A percentile compares a stretch with the other conserved stretches of the same genome.
Conservation (phyloP, 1,140 invertebrate species). For the Micrasema longulum region DNA sequence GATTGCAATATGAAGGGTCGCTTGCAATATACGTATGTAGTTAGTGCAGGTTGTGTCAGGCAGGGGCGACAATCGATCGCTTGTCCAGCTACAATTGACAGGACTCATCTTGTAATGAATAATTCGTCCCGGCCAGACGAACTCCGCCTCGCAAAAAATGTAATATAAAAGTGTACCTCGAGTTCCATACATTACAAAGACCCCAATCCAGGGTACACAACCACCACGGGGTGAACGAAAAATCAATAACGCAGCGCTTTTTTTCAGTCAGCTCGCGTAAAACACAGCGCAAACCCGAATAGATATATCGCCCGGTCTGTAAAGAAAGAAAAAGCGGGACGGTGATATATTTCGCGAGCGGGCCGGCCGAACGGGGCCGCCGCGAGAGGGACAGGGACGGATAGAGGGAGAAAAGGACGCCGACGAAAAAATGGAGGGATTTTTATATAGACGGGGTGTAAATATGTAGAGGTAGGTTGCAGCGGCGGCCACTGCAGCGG, state of each 20-base stretch:
- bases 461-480: conserved; percentile 53
- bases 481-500: conserved; percentile 43
- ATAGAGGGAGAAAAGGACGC: conserved; percentile 41
- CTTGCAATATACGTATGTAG: no score
- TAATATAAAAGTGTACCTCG: conserved; percentile 43
- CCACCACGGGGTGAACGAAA: conserved; percentile 53
- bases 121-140: conserved; percentile 52
- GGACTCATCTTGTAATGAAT: conserved; percentile 45
- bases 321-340: conserved; percentile 51
- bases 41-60: no score
- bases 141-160: conserved; percentile 40
- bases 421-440: conserved; percentile 55
- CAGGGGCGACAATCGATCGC: conserved; percentile 16
- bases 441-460: conserved; percentile 54
- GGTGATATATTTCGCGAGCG: conserved; percentile 46
- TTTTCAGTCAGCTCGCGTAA: conserved; percentile 56
- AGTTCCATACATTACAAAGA: conserved; percentile 52
- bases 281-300: conserved; percentile 51
- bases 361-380: conserved; percentile 4
- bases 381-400: conserved; percentile 42
- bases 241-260: conserved; percentile 56
- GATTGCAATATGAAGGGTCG: no score
- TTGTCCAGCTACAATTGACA: conserved; percentile 27
- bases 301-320: conserved; percentile 47
- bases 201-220: conserved; percentile 35